Base-by-base conservation (phyloP, 2,888 invertebrate species). In the Ctena decussata region DNA sequence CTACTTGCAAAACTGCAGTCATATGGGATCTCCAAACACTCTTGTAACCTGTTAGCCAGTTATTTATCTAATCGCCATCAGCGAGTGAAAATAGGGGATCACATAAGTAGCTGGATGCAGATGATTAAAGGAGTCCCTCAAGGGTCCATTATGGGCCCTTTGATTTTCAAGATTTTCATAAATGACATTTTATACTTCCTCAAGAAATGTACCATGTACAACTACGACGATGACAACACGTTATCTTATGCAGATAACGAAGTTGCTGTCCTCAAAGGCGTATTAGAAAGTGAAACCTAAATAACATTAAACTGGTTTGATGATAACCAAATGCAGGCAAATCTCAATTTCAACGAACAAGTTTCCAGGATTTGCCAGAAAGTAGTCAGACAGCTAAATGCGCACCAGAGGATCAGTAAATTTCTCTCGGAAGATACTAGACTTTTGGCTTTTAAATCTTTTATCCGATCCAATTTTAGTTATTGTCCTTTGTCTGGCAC, bases 11-110 rank as follows among this genome's bases (percentile, higher is more conserved):
- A 69, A 5, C 24, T 69, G 35, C 30, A 81, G 27, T 11, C 35
- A 21, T 76, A 81, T 71, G 77, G 77, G 46, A 24, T 75, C 8
- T 24, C 75, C 27, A 46, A 30, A 41, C 5, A n/a, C 69, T n/a
- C n/a, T n/a, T 18, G 41, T 32, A 46, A 80, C 27, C 39, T 80
- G 0, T n/a, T 80, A 18, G 35, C 32, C 8, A 70, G 75, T 37
- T 80, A 80, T 69, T 30, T 80, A 0, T 49, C 49, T 35, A 69
- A 80, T 53, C 8, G 69, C 32, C 30, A 69, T 24, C 69, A 69
- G 35, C 5, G 69, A 30, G 69, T 69, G 18, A 69, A 69, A 12
- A 12, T 27, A 69, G 69, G 69, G 15, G 69, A 69, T 15, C 35
- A 35, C 27, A 21, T 35, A 12, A 69, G 69, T 30, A 35, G 41